Conservation (phyloP, 1,140 invertebrate genomes). For the Ylistrum balloti region DNA sequence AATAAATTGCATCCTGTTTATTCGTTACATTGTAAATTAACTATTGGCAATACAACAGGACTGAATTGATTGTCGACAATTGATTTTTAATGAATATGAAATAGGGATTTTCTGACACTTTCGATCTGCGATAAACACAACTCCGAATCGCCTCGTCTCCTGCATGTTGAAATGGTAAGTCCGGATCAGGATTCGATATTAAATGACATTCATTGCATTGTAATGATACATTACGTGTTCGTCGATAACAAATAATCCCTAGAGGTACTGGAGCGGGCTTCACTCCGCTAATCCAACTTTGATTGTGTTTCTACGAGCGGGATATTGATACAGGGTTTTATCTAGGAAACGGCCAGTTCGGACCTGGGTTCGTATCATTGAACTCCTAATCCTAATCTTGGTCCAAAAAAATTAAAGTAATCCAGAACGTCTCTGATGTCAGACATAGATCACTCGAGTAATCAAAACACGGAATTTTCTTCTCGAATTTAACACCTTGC, state of each 20-base stretch:
- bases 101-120: slow-evolving; percentile 18
- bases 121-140: background rate
- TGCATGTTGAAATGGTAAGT: background rate
- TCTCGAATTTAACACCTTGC: too few species aligned
- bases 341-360: background rate
- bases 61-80: slow-evolving; percentile 5
- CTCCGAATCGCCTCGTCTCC: background rate
- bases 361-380: background rate
- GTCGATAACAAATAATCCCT: background rate
- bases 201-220: background rate
- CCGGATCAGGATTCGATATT: background rate
- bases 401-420: too few species aligned
- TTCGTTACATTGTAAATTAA: background rate
- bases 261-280: background rate
- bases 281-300: background rate
- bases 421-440: too few species aligned
- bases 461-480: too few species aligned
- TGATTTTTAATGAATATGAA: slow-evolving; percentile 40
- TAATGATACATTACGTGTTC: background rate
- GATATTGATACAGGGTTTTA: background rate
- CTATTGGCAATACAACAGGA: background rate
- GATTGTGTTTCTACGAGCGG: background rate
- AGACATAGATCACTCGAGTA: too few species aligned
- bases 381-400: background rate
- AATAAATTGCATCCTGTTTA: slow-evolving; percentile 24